Evolutionary conservation across 2,113 vertebrate species (phyloP), one percentile per base, ranked within the genome.

Genomic region (Athene noctua): DNA sequence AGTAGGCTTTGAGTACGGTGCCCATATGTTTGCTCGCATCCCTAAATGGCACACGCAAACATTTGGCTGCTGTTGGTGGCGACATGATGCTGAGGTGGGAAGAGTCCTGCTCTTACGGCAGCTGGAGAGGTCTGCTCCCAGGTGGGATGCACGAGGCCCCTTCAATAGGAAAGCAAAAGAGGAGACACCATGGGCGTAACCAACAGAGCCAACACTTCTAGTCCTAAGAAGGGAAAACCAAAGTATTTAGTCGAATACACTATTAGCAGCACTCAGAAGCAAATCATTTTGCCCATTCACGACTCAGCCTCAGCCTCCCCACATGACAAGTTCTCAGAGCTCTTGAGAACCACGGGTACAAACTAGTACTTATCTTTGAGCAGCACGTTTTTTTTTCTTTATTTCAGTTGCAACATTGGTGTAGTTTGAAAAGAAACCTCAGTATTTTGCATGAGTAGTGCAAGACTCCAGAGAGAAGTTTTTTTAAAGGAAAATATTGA

Each of bases 231-330:
- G 15, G 62, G 38, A 32, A 90, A 84, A 19, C 23, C 11, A 8
- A 58, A 25, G n/a, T 29, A 38, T 44, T 77, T 23, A 16, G 29
- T 14, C 2, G 3, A 15, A 2, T 15, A 15, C 2, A 2, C 6
- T 5, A 10, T 3, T 13, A 34, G 29, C 26, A 34, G 25, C 17
- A 10, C 14, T 44, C 29, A 15, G 6, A 38, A 46, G 15, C 0
- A 6, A 51, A 44, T 46, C 13, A 1, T 38, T 81, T 25, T 21
- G 51, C 57, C 71, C 57, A 5, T 32, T 34, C 14, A 8, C 6
- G 66, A 46, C 61, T 51, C 61, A 27, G 32, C 17, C 61, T 51
- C 61, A 27, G 32, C 17, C 25, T 75, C n/a, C 34, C 36, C 62
- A 46, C 13, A 2, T 4, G 42, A n/a, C 18, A 46, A 54, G 57